These are phyloP conservation scores for Latheticus oryzae DNA, from an alignment of 2,888 invertebrate species.

Conservation along the genomic window DNA sequence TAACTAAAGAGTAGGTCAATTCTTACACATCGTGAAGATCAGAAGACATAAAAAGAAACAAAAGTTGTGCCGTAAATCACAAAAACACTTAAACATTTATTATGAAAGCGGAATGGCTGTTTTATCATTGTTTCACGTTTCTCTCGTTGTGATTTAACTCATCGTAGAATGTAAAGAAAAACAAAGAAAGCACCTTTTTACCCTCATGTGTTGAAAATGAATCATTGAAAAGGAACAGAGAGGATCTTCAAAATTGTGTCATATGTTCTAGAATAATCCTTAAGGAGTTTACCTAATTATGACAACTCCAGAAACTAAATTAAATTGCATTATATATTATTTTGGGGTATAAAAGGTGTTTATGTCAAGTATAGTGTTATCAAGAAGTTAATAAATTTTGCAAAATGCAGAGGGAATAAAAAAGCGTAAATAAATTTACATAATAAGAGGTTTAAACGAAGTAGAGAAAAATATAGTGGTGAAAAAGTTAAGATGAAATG, in stretches of 20 bases:
- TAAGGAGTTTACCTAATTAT: no score
- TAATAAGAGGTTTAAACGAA: slow-evolving; percentile 27
- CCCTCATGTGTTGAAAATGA: slow-evolving; percentile 2
- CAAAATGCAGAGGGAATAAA: slow-evolving; percentile 12
- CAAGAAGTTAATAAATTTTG: no score
- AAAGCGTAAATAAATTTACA: slow-evolving; percentile 30
- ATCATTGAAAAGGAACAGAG: slow-evolving; percentile 4
- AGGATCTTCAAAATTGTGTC: no score
- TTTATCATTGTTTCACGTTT: slow-evolving; percentile 35
- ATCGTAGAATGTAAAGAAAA: slow-evolving; percentile 9
- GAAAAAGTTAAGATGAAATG: slow-evolving; percentile 22
- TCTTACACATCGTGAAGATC: not conserved
- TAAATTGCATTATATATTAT: no score
- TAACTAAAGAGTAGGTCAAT: slow-evolving; percentile 2
- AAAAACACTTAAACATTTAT: slow-evolving; percentile 36
- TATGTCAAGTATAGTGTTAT: no score
- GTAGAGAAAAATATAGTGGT: slow-evolving; percentile 15
- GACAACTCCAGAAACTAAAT: no score
- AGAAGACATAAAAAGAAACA: slow-evolving; percentile 8
- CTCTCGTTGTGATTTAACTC: slow-evolving; percentile 31
- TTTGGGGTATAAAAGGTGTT: no score
- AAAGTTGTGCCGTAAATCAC: slow-evolving; percentile 30
- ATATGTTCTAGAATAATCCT: no score
- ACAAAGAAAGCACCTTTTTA: slow-evolving; percentile 17
- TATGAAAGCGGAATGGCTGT: slow-evolving; percentile 27